Percentiles rank a stretch among this genome's conserved stretches.
phyloP scores from a whole-genome alignment of 2,797 vertebrate species.

The Sarcophilus harrisii region DNA sequence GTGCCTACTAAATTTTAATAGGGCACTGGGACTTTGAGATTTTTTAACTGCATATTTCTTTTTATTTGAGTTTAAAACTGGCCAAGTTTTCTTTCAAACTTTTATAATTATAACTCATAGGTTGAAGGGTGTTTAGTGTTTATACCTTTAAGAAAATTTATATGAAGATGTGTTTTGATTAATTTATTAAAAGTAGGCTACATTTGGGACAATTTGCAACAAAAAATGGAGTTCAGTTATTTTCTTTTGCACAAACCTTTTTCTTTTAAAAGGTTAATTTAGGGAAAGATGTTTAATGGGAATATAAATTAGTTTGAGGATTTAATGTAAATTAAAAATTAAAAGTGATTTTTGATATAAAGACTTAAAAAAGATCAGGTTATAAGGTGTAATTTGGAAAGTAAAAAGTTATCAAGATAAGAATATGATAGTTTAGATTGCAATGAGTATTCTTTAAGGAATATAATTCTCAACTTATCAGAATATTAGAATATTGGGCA shows the following conservation, averaged over 20 bases:
- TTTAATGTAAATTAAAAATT: slow-evolving; percentile 14
- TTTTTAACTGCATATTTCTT: background rate
- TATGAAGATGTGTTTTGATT: slow-evolving; percentile 24
- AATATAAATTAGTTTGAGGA: slow-evolving; percentile 33
- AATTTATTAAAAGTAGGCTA: background rate
- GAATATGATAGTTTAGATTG: slow-evolving; percentile 42
- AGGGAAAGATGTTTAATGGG: slow-evolving; percentile 20
- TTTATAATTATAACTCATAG: background rate
- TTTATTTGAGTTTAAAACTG: background rate
- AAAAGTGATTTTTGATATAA: slow-evolving; percentile 9
- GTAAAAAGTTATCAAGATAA: slow-evolving; percentile 26
- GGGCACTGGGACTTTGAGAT: background rate
- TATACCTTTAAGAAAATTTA: slow-evolving; percentile 3
- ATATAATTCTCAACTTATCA: background rate
- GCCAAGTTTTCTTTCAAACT: background rate
- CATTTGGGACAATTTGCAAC: slow-evolving; percentile 28
- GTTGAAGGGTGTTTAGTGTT: background rate
- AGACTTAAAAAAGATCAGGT: slow-evolving; percentile 27
- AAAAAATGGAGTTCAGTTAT: slow-evolving; percentile 26
- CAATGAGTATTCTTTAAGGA: background rate
- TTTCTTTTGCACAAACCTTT: slow-evolving; percentile 1
- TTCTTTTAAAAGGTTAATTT: slow-evolving; percentile 16
- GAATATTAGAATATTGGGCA: slow-evolving; percentile 5
- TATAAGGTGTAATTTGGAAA: slow-evolving; percentile 15
- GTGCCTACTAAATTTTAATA: background rate